Percentiles rank a stretch among this genome's conserved stretches.
Conservation (phyloP, 2,888 invertebrate genomes). For the Philonicus albiceps region DNA sequence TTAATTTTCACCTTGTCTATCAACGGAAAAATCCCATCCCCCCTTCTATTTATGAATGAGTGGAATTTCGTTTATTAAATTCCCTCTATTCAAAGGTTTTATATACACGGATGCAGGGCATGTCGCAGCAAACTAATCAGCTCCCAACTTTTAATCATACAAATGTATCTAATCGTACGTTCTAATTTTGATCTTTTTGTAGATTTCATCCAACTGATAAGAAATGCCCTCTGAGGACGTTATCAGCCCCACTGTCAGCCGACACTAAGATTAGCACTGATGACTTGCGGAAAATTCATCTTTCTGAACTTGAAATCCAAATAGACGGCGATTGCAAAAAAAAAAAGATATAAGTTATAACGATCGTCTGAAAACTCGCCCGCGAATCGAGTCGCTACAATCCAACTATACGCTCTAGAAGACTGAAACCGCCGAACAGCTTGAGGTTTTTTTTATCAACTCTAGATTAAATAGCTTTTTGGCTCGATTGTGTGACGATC, state of each 20-base stretch:
- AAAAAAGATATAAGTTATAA: background rate
- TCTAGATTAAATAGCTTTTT: background rate
- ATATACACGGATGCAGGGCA: background rate
- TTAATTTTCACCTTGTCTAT: background rate
- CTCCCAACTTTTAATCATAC: background rate
- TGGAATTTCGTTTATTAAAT: background rate
- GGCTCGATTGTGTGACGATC: background rate
- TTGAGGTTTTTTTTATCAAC: conserved; percentile 1
- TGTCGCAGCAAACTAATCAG: background rate
- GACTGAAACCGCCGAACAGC: background rate
- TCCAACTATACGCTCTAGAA: background rate
- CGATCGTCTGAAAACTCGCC: background rate
- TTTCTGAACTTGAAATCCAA: conserved; percentile 9
- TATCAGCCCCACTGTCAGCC: background rate
- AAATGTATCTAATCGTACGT: background rate
- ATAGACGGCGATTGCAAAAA: background rate
- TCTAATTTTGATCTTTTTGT: background rate
- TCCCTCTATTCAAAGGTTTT: background rate
- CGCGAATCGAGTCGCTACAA: background rate
- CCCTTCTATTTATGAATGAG: background rate
- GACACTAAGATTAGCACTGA: background rate
- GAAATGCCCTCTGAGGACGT: background rate
- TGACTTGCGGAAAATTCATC: conserved; percentile 14
- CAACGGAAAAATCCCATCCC: background rate
- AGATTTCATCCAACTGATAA: background rate